Conservation (phyloP, 2,113 vertebrate genomes). For the Psittacus erithacus region DNA sequence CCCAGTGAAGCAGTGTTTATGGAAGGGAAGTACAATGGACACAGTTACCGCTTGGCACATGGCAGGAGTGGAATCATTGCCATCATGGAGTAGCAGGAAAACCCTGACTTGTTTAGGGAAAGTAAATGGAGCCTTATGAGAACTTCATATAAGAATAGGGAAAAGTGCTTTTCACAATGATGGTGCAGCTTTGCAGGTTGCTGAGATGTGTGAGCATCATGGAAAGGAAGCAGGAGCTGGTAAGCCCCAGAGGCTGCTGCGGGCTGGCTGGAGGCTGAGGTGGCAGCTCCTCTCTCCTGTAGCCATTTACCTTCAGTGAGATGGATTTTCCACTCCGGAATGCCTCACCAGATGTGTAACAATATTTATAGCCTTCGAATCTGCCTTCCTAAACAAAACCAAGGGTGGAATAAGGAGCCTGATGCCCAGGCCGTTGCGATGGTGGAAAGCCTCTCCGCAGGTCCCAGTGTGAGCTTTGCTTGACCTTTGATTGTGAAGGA, state of each 20-base stretch:
- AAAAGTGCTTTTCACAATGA: not conserved
- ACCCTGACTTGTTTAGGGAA: not conserved
- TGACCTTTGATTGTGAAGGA: constrained; percentile 25
- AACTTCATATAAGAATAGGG: not conserved
- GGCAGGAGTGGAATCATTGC: not conserved
- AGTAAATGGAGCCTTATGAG: not conserved
- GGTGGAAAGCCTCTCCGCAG: not conserved
- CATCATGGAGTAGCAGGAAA: not conserved
- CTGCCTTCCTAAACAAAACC: not conserved
- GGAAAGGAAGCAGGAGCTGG: not conserved
- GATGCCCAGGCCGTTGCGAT: not conserved
- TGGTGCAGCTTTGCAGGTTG: not conserved
- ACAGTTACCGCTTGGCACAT: fast-evolving
- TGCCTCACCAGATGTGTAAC: not conserved
- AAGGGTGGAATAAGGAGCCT: not conserved
- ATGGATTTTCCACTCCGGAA: not conserved
- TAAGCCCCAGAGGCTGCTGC: not conserved
- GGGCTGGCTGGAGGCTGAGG: not conserved
- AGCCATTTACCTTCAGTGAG: not conserved
- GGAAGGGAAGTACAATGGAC: not conserved
- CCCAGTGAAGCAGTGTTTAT: not conserved
- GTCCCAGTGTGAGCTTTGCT: not conserved
- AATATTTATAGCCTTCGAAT: not conserved
- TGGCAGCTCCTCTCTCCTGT: fast-evolving
- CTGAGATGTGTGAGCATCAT: fast-evolving